A percentile compares a stretch with the other conserved stretches of the same genome.
phyloP scores from a whole-genome alignment of 2,888 invertebrate species.

The Diarsia brunnea region DNA sequence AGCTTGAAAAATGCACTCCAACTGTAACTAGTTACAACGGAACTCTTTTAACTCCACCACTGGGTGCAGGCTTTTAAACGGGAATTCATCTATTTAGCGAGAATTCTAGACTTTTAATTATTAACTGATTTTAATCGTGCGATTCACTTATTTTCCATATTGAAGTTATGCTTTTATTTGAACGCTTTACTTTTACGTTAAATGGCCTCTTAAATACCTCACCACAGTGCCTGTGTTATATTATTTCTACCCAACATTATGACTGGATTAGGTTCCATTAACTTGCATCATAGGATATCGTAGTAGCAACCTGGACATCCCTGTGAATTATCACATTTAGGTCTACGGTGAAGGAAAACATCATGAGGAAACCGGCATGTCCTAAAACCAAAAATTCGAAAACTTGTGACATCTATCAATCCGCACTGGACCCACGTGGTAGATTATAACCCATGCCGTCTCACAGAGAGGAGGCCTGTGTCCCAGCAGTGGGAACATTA shows the following conservation, averaged over 20 bases:
- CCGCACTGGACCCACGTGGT: too few relatives aligned
- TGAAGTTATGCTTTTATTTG: background rate
- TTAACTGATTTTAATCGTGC: background rate
- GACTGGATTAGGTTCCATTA: background rate
- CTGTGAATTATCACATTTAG: background rate
- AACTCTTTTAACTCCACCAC: constrained; percentile 16
- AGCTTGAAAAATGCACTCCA: constrained; percentile 16
- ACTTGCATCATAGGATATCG: background rate
- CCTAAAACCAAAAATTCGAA: too few relatives aligned
- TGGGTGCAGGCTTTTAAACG: background rate
- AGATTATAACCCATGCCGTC: too few relatives aligned
- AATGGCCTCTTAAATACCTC: background rate
- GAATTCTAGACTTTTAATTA: background rate
- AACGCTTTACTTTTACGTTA: background rate
- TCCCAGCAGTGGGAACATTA: too few relatives aligned
- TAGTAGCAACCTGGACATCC: background rate
- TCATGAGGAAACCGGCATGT: too few relatives aligned
- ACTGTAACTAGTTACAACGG: constrained; percentile 8
- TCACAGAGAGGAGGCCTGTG: too few relatives aligned
- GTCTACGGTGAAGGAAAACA: too few relatives aligned
- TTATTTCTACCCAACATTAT: background rate
- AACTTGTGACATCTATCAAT: too few relatives aligned
- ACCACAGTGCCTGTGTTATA: background rate
- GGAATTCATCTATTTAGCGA: background rate
- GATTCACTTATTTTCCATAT: background rate